Percentiles rank a stretch among this genome's conserved stretches.
Conservation (phyloP, 2,113 vertebrate genomes). For the Daphoenositta chrysoptera region DNA sequence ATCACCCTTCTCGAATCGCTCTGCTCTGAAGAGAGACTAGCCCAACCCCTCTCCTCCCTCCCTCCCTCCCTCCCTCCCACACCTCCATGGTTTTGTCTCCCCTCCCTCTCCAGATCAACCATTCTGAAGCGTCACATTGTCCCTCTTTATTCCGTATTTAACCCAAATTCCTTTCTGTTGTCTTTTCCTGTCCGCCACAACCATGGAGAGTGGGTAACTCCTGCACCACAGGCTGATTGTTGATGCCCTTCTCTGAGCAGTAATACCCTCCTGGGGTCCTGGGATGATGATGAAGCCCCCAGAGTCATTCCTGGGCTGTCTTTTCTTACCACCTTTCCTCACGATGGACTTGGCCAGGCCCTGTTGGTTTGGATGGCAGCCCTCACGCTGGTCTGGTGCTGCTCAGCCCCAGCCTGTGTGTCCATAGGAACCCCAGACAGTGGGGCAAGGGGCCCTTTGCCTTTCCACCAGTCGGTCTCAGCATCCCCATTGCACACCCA, state of each 20-base stretch:
- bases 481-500: neutral
- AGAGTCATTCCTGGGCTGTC: neutral
- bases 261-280: neutral
- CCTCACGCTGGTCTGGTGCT: neutral
- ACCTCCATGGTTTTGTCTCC: neutral
- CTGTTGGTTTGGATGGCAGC: neutral
- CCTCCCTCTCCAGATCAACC: neutral
- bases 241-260: neutral
- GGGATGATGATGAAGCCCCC: neutral
- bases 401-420: neutral
- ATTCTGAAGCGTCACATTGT: neutral
- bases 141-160: neutral
- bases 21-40: neutral
- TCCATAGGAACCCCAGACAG: neutral
- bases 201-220: neutral
- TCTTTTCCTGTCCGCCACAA: neutral
- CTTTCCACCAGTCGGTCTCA: fast-evolving
- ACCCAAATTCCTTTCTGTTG: neutral
- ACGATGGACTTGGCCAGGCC: neutral
- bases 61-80: neutral
- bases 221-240: neutral
- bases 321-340: neutral
- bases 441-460: neutral
- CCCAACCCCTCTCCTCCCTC: neutral
- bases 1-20: fast-evolving